Evolutionary conservation across 2,797 vertebrate genomes (phyloP), one percentile per base, ranked within the genome.

Genomic region (Brachyrhaphis roseni): DNA sequence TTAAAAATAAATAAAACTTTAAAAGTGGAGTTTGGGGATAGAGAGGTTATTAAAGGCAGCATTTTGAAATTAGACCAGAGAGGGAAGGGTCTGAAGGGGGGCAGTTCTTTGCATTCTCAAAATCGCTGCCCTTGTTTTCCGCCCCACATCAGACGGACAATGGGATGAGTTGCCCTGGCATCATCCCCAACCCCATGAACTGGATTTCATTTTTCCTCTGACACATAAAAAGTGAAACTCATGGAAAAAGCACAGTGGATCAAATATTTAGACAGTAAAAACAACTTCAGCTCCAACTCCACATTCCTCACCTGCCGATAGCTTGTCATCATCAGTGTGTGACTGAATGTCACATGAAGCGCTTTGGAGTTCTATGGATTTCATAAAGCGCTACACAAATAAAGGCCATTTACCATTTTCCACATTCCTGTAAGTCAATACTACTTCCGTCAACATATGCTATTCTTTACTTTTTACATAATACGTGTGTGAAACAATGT

Each of bases 91-190:
- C 18, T 45, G 78, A 78, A 45, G 62, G 2, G 75, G 76, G 72
- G 46, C 75, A 75, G 83, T 85, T 85, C 28, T 76, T 74, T 66
- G 71, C 92, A 86, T 95, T 95, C 91, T 86, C 89, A 87, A 85
- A 88, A 92, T 95, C 82, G 77, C 84, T 94, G 94, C 87, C 92
- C 92, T 91, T 78, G 73, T 96, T 96, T 96, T 96, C 94, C 77
- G 93, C 94, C 93, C 95, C 92, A 96, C 91, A 96, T 96, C 91
- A 90, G 84, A 81, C 57, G 84, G 77, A 96, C 94, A 96, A 96
- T 93, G 76, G 91, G 87, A 94, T 87, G 91, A 64, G 88, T 84
- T 57, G 74, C 81, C 89, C 76, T 83, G n/a, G 18, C 76, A 78
- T 76, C 72, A 78, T 72, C 83, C 79, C 78, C 26, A 39, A 70